phyloP scores from a whole-genome alignment of 2,113 vertebrate genomes.

The Chloropsis cyanopogon region DNA sequence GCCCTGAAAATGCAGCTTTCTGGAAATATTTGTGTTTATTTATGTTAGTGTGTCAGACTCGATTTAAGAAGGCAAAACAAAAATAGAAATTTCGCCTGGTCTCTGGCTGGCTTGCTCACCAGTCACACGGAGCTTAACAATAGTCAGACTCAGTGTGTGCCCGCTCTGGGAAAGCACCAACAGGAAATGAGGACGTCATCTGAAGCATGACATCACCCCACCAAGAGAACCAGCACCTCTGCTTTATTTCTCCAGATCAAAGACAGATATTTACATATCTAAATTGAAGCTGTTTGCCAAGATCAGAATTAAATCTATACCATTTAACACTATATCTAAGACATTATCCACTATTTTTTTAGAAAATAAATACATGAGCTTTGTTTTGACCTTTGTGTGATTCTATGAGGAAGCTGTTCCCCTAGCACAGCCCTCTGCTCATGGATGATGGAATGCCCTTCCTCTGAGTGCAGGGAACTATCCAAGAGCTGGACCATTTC shows the following conservation, averaged over 20 bases:
- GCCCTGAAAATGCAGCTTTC: neutral
- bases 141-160: neutral
- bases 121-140: neutral
- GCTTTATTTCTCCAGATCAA: neutral
- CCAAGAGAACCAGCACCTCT: neutral
- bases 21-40: conserved; percentile 16
- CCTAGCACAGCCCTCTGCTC: neutral
- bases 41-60: neutral
- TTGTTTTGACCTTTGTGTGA: neutral
- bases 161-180: neutral
- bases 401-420: neutral
- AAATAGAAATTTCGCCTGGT: neutral
- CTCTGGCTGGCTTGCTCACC: neutral
- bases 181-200: neutral
- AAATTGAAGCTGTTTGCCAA: neutral
- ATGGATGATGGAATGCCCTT: neutral
- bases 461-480: neutral
- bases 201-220: neutral
- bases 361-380: neutral
- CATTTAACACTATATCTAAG: neutral
- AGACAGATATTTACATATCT: neutral
- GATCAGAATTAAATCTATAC: neutral
- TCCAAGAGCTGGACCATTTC: neutral
- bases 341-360: neutral
- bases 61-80: neutral